Evolutionary conservation across 2,888 invertebrate genomes (phyloP).

Genomic region (Hypena proboscidalis): DNA sequence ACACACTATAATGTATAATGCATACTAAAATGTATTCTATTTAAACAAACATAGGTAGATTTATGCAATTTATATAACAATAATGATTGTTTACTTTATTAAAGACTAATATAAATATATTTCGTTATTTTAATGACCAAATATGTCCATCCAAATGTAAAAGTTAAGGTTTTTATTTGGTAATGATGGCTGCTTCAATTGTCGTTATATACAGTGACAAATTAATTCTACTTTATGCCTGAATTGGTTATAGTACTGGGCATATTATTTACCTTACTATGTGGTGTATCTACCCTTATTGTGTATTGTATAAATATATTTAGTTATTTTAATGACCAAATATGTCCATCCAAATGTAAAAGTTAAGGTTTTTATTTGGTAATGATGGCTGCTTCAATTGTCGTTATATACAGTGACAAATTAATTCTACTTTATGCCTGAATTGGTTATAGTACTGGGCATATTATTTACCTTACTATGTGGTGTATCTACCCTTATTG

Average conservation of each 20-base stretch:
- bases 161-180: slow-evolving; percentile 1
- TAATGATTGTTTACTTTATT: slow-evolving; percentile 20
- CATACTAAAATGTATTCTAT: slow-evolving; percentile 25
- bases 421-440: no score
- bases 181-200: background rate
- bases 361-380: slow-evolving; percentile 1
- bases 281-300: no score
- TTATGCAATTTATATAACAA: slow-evolving; percentile 23
- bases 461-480: no score
- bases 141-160: slow-evolving; percentile 20
- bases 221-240: no score
- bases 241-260: no score
- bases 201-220: background rate
- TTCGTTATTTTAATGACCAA: slow-evolving; percentile 28
- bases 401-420: background rate
- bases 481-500: no score
- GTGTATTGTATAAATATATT: slow-evolving; percentile 22
- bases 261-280: no score
- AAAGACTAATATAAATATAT: slow-evolving; percentile 26
- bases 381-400: background rate
- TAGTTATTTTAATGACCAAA: slow-evolving; percentile 29
- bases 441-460: no score
- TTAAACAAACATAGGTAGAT: slow-evolving; percentile 32
- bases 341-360: slow-evolving; percentile 19
- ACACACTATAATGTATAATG: slow-evolving; percentile 8